A percentile compares a stretch with the other conserved stretches of the same genome.
These are phyloP conservation scores for Hololepta plana DNA, from an alignment of 2,888 invertebrate species.

Conservation along the genomic window DNA sequence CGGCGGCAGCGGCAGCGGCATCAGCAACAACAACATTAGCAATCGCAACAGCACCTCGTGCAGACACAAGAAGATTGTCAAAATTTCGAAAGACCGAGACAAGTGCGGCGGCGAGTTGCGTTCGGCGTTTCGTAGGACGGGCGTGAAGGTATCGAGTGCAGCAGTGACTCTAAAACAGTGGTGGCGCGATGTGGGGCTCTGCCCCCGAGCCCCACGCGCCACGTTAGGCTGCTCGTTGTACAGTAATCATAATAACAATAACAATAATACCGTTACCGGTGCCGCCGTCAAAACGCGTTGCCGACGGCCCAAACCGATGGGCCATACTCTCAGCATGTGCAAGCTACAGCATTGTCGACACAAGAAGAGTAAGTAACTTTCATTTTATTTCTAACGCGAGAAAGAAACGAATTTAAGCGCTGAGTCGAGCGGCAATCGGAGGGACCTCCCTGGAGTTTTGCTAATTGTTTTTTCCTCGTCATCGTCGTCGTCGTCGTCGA, in stretches of 20 bases:
- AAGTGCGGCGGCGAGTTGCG: conserved; percentile 10
- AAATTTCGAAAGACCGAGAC: conserved; percentile 11
- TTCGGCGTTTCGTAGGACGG: conserved; percentile 15
- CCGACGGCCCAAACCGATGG: conserved; percentile 37
- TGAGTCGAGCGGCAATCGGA: no score
- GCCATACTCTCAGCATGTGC: conserved; percentile 68
- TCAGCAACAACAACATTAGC: conserved; percentile 1
- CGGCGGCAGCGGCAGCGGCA: conserved; percentile 4
- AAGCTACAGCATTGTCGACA: conserved; percentile 58
- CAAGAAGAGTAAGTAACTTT: conserved; percentile 55
- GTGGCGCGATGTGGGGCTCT: conserved; percentile 31
- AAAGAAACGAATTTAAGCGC: not conserved
- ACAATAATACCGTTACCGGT: no score
- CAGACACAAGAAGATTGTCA: conserved; percentile 8
- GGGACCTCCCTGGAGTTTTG: no score
- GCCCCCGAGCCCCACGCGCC: conserved; percentile 25
- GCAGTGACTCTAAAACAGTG: conserved; percentile 29
- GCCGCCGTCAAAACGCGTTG: conserved; percentile 15
- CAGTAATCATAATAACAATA: no score
- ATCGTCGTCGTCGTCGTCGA: no score
- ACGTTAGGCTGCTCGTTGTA: conserved; percentile 18
- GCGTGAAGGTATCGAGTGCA: conserved; percentile 24
- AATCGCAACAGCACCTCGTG: conserved; percentile 2
- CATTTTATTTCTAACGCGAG: conserved; percentile 2
- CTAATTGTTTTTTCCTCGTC: no score